Conservation (phyloP, 2,797 vertebrate genomes). For the Gambelia wislizenii region DNA sequence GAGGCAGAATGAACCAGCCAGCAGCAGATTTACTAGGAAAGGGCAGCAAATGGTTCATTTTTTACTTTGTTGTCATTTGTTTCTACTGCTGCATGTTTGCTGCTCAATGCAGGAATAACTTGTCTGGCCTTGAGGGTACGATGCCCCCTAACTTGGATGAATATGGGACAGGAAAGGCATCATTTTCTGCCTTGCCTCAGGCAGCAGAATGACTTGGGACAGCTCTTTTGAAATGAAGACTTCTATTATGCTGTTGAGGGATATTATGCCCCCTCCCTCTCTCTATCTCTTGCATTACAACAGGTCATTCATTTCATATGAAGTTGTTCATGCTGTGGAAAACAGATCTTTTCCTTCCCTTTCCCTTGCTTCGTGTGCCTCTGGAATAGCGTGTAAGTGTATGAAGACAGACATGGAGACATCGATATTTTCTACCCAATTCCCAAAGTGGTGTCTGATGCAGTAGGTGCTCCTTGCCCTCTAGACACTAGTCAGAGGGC, state of each 20-base stretch:
- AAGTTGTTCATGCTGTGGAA: neutral
- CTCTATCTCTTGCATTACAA: neutral
- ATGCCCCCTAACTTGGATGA: neutral
- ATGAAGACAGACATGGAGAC: neutral
- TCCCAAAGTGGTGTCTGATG: neutral
- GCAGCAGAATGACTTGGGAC: neutral
- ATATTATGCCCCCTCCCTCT: neutral
- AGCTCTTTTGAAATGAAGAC: neutral
- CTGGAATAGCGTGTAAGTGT: neutral
- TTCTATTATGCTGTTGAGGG: neutral
- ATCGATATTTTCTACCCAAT: neutral
- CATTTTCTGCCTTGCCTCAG: neutral
- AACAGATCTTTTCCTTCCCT: neutral
- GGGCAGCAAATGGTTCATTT: neutral
- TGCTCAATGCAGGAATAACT: neutral
- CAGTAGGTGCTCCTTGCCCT: constrained; percentile 15
- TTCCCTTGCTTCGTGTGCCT: neutral
- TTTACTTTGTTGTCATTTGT: neutral
- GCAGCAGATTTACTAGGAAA: neutral
- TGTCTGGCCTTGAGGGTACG: neutral
- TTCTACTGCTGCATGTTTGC: neutral
- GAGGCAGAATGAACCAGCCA: neutral
- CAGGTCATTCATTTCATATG: neutral
- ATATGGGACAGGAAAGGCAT: neutral
- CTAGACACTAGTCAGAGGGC: constrained; percentile 35